phyloP scores from a whole-genome alignment of 2,113 vertebrate species.

The Pseudopodoces humilis region DNA sequence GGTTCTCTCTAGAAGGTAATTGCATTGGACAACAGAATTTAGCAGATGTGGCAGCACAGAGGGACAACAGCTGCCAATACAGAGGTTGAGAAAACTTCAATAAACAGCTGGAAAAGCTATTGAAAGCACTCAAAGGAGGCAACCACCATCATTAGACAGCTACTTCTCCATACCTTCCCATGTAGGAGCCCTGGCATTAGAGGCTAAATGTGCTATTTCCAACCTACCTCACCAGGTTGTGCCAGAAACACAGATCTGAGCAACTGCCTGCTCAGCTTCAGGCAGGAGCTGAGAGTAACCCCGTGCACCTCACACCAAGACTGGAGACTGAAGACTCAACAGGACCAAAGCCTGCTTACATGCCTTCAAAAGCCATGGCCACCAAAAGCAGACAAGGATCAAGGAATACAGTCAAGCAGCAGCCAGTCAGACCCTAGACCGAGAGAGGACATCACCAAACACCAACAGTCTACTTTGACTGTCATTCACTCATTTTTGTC shows the following conservation, averaged over 20 bases:
- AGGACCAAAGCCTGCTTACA: neutral
- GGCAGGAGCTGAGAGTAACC: neutral
- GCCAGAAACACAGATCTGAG: accelerated
- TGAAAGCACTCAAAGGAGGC: neutral
- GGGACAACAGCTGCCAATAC: accelerated
- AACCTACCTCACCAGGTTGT: neutral
- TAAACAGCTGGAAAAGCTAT: neutral
- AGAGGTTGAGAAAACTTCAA: neutral
- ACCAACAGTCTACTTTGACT: neutral
- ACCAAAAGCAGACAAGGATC: neutral
- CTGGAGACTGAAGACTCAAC: neutral
- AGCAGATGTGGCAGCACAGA: neutral
- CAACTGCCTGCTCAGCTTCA: neutral
- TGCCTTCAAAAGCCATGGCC: neutral
- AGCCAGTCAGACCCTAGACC: neutral
- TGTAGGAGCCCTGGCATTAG: neutral
- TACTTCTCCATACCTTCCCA: neutral
- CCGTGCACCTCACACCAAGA: accelerated
- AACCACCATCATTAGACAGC: neutral
- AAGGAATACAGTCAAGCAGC: neutral
- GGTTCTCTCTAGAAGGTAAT: neutral
- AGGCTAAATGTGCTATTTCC: neutral
- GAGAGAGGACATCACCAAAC: neutral
- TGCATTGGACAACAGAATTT: neutral
- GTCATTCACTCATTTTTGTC: neutral